phyloP scores from a whole-genome alignment of 92 coral and sea anemone species.

The Porites rus region DNA sequence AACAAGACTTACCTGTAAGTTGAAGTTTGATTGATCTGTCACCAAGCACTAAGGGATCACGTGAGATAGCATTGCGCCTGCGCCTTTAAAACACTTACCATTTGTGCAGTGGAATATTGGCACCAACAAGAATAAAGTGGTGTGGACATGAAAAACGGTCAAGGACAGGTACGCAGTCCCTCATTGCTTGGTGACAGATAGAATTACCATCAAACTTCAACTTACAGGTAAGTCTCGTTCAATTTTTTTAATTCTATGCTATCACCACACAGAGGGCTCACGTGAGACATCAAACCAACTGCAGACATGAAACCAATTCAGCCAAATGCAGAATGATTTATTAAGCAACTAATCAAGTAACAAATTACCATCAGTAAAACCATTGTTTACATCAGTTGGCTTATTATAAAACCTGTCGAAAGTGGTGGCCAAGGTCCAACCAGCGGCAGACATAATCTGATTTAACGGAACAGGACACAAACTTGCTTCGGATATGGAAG shows the following conservation, averaged over 20 bases:
- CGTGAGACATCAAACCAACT: slow-evolving; percentile 59
- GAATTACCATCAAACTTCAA: too few relatives aligned
- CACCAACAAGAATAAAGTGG: too few relatives aligned
- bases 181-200: too few relatives aligned
- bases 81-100: slow-evolving; percentile 6
- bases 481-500: slow-evolving; percentile 47
- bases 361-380: slow-evolving; percentile 35
- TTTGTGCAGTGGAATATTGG: slow-evolving; percentile 22
- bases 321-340: neutral
- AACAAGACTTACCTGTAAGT: too few relatives aligned
- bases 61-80: slow-evolving; percentile 31
- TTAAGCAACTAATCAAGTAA: neutral
- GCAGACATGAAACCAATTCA: slow-evolving; percentile 34
- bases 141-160: too few relatives aligned
- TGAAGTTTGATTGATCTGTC: too few relatives aligned
- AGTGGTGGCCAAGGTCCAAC: slow-evolving; percentile 50
- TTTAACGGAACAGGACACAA: slow-evolving; percentile 34
- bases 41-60: neutral
- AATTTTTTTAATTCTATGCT: slow-evolving; percentile 19
- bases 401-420: slow-evolving; percentile 56
- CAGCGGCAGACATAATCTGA: slow-evolving; percentile 49
- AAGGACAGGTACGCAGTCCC: neutral
- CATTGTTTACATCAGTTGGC: slow-evolving; percentile 11
- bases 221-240: slow-evolving; percentile 47
- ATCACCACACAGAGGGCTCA: slow-evolving; percentile 37